Percentiles rank a stretch among this genome's conserved stretches.
Evolutionary conservation across 2,797 vertebrate species (phyloP).

Genomic region (Hypotaenidia philippensis): DNA sequence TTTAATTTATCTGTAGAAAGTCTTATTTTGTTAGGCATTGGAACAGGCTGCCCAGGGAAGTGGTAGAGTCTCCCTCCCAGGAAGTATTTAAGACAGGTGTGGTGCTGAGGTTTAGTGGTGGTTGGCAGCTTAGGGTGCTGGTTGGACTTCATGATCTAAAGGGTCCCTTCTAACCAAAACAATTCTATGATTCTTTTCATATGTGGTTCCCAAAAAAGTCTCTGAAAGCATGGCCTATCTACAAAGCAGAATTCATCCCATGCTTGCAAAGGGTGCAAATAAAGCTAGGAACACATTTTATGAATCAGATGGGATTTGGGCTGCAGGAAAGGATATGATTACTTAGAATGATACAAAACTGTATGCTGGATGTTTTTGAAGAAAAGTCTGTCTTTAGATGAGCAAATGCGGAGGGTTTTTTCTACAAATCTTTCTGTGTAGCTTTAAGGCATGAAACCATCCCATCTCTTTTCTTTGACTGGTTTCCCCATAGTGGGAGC

Average conservation of each 20-base stretch:
- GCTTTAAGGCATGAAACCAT: neutral
- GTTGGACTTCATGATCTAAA: too few relatives aligned
- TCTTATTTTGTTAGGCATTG: too few relatives aligned
- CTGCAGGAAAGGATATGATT: neutral
- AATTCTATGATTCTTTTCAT: neutral
- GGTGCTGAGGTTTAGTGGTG: too few relatives aligned
- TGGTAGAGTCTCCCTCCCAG: too few relatives aligned
- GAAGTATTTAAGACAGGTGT: too few relatives aligned
- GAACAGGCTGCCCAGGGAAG: too few relatives aligned
- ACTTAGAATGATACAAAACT: neutral
- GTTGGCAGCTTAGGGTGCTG: too few relatives aligned
- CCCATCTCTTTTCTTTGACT: neutral
- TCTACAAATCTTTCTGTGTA: neutral
- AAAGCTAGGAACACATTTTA: neutral
- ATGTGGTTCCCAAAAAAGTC: neutral
- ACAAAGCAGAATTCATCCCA: rapidly evolving
- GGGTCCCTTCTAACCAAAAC: too few relatives aligned
- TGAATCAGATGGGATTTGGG: neutral
- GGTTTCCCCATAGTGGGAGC: neutral
- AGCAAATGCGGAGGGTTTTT: neutral
- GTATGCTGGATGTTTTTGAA: neutral
- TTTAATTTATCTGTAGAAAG: neutral
- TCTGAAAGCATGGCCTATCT: neutral
- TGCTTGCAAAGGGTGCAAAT: neutral
- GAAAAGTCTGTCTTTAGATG: neutral